Evolutionary conservation across 2,113 vertebrate genomes (phyloP).

Genomic region (Coregonus clupeaformis): DNA sequence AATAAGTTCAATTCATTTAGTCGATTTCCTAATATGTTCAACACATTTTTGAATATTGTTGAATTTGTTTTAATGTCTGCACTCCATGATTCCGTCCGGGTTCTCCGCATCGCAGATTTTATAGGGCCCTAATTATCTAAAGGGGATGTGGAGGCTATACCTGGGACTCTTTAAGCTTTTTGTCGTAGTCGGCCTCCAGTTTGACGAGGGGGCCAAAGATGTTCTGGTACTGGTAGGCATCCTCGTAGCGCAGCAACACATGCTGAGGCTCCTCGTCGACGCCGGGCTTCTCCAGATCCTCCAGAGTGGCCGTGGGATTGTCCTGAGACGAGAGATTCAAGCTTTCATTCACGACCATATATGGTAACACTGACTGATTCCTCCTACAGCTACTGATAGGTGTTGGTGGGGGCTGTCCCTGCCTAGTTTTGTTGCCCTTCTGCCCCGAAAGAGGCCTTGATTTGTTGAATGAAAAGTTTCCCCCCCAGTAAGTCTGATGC

Average conservation of each 20-base stretch:
- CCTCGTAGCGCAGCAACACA: conserved; percentile 93
- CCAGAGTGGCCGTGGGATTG: conserved; percentile 93
- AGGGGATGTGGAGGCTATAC: conserved; percentile 55
- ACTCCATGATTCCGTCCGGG: no score
- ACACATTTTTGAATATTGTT: no score
- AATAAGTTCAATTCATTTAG: no score
- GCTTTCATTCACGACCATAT: not conserved
- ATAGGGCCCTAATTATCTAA: no score
- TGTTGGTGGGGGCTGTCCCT: no score
- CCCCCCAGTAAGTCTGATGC: no score
- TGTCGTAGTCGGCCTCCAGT: conserved; percentile 97
- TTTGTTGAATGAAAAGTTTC: no score
- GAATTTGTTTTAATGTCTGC: no score
- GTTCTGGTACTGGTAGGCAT: conserved; percentile 99
- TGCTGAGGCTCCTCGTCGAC: conserved; percentile 98
- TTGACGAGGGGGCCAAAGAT: conserved; percentile 98
- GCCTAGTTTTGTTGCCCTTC: no score
- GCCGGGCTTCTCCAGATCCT: conserved; percentile 96
- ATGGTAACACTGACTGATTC: not conserved
- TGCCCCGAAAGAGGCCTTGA: no score
- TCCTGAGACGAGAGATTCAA: conserved; percentile 72
- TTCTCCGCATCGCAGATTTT: no score
- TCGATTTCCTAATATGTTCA: no score
- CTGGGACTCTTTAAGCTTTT: conserved; percentile 99
- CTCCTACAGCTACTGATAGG: not conserved